Base-by-base conservation (phyloP, 2,888 invertebrate species). In the Dorcus parallelipipedus region DNA sequence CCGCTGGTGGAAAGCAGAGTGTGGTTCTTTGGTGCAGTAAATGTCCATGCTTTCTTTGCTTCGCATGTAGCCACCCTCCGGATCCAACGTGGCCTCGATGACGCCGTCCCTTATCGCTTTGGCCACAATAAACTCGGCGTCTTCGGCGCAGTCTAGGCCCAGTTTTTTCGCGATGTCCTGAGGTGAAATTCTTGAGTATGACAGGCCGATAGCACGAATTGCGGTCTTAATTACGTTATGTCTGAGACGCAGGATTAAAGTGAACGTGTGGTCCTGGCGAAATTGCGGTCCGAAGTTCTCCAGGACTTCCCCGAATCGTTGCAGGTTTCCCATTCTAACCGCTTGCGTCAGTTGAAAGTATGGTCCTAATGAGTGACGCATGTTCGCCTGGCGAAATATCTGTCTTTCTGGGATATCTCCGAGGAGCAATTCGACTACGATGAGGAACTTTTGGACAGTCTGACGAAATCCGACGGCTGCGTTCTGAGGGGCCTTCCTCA, bases 161-260 rank as follows among this genome's bases (percentile, higher is more conserved):
- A 99, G 81, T 74, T 99, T 98, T 64, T 88, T 86, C 0, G 97
- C 97, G 71, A 99, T 95, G 76, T 98, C 97, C 64, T 89, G 87
- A 0, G 98, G 91, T 3, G 96, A 95, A 71, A 99, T 98, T 62
- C 95, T 86, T 0, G 97, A 97, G 78, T 99, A 99, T 0, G 97
- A 97, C 33, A 95, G 78, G 1, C 96, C 97, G 77, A 99, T 98
- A 51, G 95, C 93, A 40, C 97, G 86, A 54, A 98, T 93, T 0
- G 97, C 97, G 9, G 99, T 98, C 80, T 98, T 98, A 71, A 99
- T 98, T 1, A 99, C 99, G 81, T 99, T 99, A 77, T 99, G 99
- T 54, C 97, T 86, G 55, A 99, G 83, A 62, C 99, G 90, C 49
- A 98, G 84, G 71, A 99, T 98, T 60, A 99, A 80, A 23, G 97